These are phyloP conservation scores for Geodia barretti DNA, from an alignment of 37 sponge, comb jelly and placozoan species.

Conservation along the genomic window DNA sequence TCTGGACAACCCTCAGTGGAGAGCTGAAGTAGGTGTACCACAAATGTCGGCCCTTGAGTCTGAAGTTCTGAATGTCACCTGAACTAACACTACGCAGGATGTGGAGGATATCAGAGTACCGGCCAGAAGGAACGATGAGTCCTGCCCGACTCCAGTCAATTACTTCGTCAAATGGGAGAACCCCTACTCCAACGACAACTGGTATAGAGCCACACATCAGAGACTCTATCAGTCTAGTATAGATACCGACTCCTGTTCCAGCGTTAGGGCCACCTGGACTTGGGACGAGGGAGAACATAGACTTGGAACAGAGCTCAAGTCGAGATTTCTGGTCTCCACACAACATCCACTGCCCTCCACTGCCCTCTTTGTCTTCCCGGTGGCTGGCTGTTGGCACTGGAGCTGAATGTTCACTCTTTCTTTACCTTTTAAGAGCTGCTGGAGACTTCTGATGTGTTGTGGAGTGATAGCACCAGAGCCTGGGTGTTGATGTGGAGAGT, in stretches of 20 bases:
- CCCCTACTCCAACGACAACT: slow-evolving; percentile 53
- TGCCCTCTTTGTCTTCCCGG: neutral
- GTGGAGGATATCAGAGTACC: slow-evolving; percentile 71
- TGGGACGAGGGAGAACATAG: slow-evolving; percentile 70
- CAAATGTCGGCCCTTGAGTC: slow-evolving; percentile 70
- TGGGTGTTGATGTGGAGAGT: too few relatives aligned
- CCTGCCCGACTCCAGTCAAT: slow-evolving; percentile 77
- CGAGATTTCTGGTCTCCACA: slow-evolving; percentile 44
- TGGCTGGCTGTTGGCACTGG: too few relatives aligned
- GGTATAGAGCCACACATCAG: slow-evolving; percentile 74
- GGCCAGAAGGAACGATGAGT: slow-evolving; percentile 39
- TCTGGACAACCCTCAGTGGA: slow-evolving; percentile 11
- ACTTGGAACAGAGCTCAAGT: neutral
- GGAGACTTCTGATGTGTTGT: too few relatives aligned
- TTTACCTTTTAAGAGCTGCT: too few relatives aligned
- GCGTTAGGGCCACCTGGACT: neutral
- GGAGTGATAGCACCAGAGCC: too few relatives aligned
- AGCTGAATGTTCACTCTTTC: too few relatives aligned
- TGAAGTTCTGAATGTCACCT: slow-evolving; percentile 36
- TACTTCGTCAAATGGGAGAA: slow-evolving; percentile 68
- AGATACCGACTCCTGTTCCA: neutral
- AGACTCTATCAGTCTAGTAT: slow-evolving; percentile 66
- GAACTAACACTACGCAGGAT: slow-evolving; percentile 18
- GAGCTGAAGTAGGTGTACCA: slow-evolving; percentile 81
- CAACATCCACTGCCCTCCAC: slow-evolving; percentile 59